These are phyloP conservation scores for Lepidotrigona ventralis DNA, from an alignment of 1,140 invertebrate genomes.

Conservation along the genomic window DNA sequence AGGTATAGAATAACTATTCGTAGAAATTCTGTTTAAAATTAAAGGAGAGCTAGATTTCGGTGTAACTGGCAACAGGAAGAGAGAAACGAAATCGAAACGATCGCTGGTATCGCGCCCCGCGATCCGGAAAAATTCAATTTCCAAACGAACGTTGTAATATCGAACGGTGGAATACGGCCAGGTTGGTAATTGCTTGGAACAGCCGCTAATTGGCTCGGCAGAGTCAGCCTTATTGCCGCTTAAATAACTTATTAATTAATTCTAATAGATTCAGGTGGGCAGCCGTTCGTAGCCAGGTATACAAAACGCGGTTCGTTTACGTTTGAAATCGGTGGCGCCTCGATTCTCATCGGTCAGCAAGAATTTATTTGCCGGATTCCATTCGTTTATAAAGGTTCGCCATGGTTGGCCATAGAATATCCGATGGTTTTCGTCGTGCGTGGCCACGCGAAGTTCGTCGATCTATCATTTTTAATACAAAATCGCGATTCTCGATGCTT, in stretches of 20 bases:
- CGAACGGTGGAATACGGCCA: neutral
- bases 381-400: constrained; percentile 1
- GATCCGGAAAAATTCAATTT: constrained; percentile 15
- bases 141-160: neutral
- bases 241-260: constrained; percentile 49
- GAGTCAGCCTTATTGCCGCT: constrained; percentile 23
- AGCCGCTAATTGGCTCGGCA: constrained; percentile 21
- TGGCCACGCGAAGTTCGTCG: neutral
- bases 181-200: neutral
- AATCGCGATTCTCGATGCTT: neutral
- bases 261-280: constrained; percentile 28
- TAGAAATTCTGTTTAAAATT: too few relatives aligned
- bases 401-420: neutral
- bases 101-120: too few relatives aligned
- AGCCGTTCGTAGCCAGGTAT: neutral
- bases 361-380: constrained; percentile 9
- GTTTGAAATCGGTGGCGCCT: neutral
- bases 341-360: neutral
- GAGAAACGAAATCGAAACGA: neutral
- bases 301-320: constrained; percentile 1
- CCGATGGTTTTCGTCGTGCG: neutral
- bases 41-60: neutral
- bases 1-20: too few relatives aligned
- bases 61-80: neutral
- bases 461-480: neutral